Evolutionary conservation across 2,888 invertebrate species (phyloP), one percentile per base, ranked within the genome.

Genomic region (Lepetodrilus schrolli): DNA sequence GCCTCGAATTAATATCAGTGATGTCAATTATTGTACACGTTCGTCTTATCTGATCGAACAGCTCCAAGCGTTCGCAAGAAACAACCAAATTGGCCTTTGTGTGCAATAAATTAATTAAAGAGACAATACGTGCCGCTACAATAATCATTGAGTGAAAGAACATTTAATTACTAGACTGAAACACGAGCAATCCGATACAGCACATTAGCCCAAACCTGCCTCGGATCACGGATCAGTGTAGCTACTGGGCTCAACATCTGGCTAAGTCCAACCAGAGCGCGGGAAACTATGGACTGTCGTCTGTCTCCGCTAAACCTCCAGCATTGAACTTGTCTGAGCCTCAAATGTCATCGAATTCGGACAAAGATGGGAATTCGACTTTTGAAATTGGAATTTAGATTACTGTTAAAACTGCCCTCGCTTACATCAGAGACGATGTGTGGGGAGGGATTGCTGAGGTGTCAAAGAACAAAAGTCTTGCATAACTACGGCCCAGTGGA

Each of bases 131-230:
- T 43, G 58, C 26, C 58, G 58, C 58, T 58, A 58, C 58, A 58
- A 58, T 58, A 58, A 58, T 58, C 58, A 58, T 58, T 58, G 58
- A 58, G 30, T 58, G 58, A 58, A 58, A 58, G 58, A 30, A 23
- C 30, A 58, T 58, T 58, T 58, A 58, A 58, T 58, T 58, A 58
- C 30, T 58, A 30, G 58, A 17, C 58, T 23, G 30, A 23, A 30
- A 58, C 58, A 58, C 30, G 58, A 58, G 58, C 58, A 58, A 58
- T 58, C 58, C 58, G 58, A 58, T 58, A 58, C 58, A 58, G 30
- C 58, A 34, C 34, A 58, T 58, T 58, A 58, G 58, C 17, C 58
- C 58, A 58, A 58, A 30, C 58, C 34, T 10, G 26, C 30, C 26
- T 17, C 30, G 58, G 58, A 58, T 58, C 58, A 58, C 17, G n/a